Percentiles rank a stretch among this genome's conserved stretches.
Evolutionary conservation across 92 coral and sea anemone genomes (phyloP).

Genomic region (Palythoa grandiflora): DNA sequence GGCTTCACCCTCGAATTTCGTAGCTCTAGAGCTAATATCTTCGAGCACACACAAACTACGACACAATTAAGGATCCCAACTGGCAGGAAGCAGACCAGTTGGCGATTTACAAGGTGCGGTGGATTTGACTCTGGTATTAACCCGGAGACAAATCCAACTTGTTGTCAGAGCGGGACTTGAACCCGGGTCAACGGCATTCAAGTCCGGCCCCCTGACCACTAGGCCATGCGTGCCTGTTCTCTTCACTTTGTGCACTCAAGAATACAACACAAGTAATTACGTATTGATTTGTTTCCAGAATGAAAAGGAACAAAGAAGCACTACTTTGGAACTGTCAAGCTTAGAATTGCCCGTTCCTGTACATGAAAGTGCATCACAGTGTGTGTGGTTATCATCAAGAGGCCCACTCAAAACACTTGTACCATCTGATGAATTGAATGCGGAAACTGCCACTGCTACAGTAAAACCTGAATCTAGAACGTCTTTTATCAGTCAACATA

Average conservation of each 20-base stretch:
- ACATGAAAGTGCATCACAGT: slow-evolving; percentile 66
- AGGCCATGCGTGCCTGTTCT: too few species aligned
- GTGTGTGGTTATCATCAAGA: slow-evolving; percentile 73
- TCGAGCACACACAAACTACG: too few species aligned
- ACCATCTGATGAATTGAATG: slow-evolving; percentile 3
- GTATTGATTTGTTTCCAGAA: slow-evolving; percentile 42
- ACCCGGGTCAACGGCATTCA: too few species aligned
- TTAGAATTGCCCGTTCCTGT: slow-evolving; percentile 77
- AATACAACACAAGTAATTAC: background rate
- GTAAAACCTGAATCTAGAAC: background rate
- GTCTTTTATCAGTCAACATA: background rate
- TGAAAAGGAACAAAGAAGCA: slow-evolving; percentile 82
- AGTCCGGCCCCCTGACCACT: too few species aligned
- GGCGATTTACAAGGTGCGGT: too few species aligned
- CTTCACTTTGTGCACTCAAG: background rate
- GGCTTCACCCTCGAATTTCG: too few species aligned
- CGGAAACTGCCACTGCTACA: slow-evolving; percentile 7
- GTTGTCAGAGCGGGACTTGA: too few species aligned
- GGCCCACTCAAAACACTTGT: slow-evolving; percentile 36
- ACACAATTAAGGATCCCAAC: too few species aligned
- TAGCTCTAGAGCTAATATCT: too few species aligned
- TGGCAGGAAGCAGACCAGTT: too few species aligned
- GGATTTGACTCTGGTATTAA: too few species aligned
- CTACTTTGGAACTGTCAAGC: slow-evolving; percentile 54
- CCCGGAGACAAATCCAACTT: too few species aligned